Base-by-base conservation (phyloP, 2,797 vertebrate genomes). In the Acropternis orthonyx region DNA sequence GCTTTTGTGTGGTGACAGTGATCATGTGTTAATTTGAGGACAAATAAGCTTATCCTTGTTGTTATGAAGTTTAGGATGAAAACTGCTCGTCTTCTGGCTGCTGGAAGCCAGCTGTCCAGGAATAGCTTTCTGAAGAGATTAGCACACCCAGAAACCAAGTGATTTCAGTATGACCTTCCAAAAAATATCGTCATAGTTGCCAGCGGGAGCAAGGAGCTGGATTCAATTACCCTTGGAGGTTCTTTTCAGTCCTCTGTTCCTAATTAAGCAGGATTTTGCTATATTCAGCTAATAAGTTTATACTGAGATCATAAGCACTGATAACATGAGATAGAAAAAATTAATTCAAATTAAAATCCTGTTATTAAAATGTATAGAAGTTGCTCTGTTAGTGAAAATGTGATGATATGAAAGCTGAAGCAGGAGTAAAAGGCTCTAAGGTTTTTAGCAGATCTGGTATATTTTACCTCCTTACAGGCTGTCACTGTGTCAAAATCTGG, bases 141-240 rank as follows among this genome's bases (percentile, higher is more conserved):
- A 88, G 41, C 89, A 92, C 85, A 41, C 58, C 77, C 84, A 86
- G 71, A 86, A 92, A 84, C 73, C 13, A 13, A 73, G 51, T 59
- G 83, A 78, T 95, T 95, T 95, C 69, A 73, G 55, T 81, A n/a
- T 79, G 94, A 95, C 94, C 92, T 95, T 95, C 83, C 3, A 8
- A 66, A 93, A 89, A 88, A 56, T 58, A 63, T 56, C 30, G 79
- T 44, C 32, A 0, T 24, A 36, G 36, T 18, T 95, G 90, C 58
- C 59, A 93, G 51, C 23, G 86, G 67, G 63, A 90, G 88, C 67
- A 73, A 59, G 80, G 77, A 78, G 39, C 88, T 87, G 83, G 83
- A 89, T 95, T 96, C 88, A 82, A 4, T 96, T 96, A 92, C 86
- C 73, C 74, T 68, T 71, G 71, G 77, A 92, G 71, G 55, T 79